Evolutionary conservation across 2,888 invertebrate species (phyloP).

Genomic region (Eristalinus aeneus): DNA sequence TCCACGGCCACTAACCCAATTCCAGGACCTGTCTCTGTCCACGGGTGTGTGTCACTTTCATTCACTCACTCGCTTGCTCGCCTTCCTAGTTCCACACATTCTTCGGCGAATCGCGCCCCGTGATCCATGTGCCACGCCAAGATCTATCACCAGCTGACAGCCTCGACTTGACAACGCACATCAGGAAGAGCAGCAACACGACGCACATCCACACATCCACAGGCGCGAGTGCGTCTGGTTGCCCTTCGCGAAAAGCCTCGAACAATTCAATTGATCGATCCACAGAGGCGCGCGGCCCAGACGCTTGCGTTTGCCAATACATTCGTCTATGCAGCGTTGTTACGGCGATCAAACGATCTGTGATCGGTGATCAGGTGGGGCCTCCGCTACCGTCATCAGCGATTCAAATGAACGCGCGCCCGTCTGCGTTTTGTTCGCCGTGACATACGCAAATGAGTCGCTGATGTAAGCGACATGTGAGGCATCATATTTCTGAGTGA

Average conservation of each 20-base stretch:
- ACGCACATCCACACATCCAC: constrained; percentile 14
- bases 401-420: constrained; percentile 63
- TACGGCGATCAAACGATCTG: constrained; percentile 46
- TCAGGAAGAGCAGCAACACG: constrained; percentile 59
- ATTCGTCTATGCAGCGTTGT: constrained; percentile 21
- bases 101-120: not conserved
- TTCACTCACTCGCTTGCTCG: not conserved
- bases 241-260: constrained; percentile 48
- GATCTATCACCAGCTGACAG: constrained; percentile 59
- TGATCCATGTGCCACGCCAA: constrained; percentile 65
- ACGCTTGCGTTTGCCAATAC: not conserved
- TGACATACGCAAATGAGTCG: constrained; percentile 68
- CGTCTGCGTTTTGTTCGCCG: constrained; percentile 63
- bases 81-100: not conserved
- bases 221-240: not conserved
- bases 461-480: constrained; percentile 55
- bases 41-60: not conserved
- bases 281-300: not conserved
- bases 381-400: constrained; percentile 46
- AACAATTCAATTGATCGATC: constrained; percentile 64
- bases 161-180: constrained; percentile 49
- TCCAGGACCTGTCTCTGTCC: no score
- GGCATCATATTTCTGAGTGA: constrained; percentile 59
- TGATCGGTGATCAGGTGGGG: constrained; percentile 33
- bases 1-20: not conserved